Evolutionary conservation across 2,888 invertebrate genomes (phyloP).

Genomic region (Ischnura elegans): DNA sequence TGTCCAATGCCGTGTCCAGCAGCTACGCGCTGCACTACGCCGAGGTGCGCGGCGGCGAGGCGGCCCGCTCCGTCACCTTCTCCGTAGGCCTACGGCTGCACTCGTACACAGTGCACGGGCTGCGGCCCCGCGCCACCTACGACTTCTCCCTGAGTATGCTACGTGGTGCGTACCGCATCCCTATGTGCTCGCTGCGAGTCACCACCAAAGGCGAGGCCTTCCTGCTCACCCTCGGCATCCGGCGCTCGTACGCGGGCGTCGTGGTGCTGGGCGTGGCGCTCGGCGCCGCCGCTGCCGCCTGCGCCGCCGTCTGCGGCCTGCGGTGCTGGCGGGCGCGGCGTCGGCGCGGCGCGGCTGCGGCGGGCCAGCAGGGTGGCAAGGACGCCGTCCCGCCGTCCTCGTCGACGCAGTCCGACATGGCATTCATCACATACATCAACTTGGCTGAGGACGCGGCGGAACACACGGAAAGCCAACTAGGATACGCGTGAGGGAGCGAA

Average conservation of each 20-base stretch:
- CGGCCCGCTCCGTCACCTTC: constrained; percentile 70
- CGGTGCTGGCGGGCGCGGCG: constrained; percentile 70
- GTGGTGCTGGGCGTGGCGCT: constrained; percentile 71
- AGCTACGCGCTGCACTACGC: constrained; percentile 71
- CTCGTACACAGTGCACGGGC: constrained; percentile 76
- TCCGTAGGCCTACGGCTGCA: constrained; percentile 73
- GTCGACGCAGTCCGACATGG: constrained; percentile 70
- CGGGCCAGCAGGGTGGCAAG: constrained; percentile 69
- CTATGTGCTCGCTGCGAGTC: constrained; percentile 73
- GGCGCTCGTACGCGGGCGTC: constrained; percentile 72
- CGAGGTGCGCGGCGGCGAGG: constrained; percentile 65
- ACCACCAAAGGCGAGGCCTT: constrained; percentile 72
- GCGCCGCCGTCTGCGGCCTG: constrained; percentile 70
- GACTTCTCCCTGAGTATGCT: constrained; percentile 76
- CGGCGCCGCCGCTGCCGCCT: constrained; percentile 70
- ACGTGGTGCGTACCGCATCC: constrained; percentile 73
- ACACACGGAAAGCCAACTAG: constrained; percentile 68
- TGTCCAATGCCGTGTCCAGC: constrained; percentile 73
- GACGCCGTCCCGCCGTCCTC: constrained; percentile 70
- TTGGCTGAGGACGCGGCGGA: constrained; percentile 70
- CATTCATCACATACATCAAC: constrained; percentile 71
- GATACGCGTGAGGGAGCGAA: constrained; percentile 34
- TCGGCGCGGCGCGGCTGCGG: constrained; percentile 68
- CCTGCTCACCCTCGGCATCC: constrained; percentile 72
- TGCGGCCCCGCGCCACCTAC: constrained; percentile 75